A percentile compares a stretch with the other conserved stretches of the same genome.
Conservation (phyloP, 1,140 invertebrate genomes). For the Asbolus verrucosus region DNA sequence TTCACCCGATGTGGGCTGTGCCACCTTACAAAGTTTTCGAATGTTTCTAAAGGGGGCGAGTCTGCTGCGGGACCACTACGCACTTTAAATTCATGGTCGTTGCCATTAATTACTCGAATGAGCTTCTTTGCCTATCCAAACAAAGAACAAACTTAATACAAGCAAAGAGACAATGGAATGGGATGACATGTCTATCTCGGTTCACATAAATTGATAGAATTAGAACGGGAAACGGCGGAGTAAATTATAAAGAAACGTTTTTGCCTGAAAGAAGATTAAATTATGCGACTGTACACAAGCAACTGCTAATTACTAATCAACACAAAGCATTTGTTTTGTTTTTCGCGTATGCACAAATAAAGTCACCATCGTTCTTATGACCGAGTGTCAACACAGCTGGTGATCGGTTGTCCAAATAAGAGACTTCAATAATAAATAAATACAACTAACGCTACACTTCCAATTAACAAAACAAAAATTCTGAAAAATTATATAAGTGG, state of each 20-base stretch:
- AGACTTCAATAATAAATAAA: too few species aligned
- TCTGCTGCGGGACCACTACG: slow-evolving; percentile 1
- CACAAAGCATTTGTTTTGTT: background rate
- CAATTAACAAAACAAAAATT: too few species aligned
- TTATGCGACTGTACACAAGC: slow-evolving; percentile 4
- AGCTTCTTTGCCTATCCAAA: slow-evolving; percentile 37
- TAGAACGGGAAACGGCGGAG: slow-evolving; percentile 17
- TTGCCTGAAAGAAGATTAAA: slow-evolving; percentile 18
- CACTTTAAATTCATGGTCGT: slow-evolving; percentile 34
- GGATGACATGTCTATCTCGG: slow-evolving; percentile 20
- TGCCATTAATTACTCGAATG: slow-evolving; percentile 37
- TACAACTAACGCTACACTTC: too few species aligned
- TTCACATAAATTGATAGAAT: slow-evolving; percentile 39
- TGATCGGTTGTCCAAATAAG: too few species aligned
- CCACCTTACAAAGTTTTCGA: slow-evolving; percentile 6
- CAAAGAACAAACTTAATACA: slow-evolving; percentile 39
- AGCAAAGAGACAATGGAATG: slow-evolving; percentile 13
- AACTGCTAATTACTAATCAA: slow-evolving; percentile 31
- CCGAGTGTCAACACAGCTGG: too few species aligned
- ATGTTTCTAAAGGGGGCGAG: background rate
- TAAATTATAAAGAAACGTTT: slow-evolving; percentile 32
- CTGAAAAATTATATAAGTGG: too few species aligned
- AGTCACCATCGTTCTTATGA: too few species aligned
- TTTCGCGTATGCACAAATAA: too few species aligned
- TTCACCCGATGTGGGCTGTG: too few species aligned